Percentiles rank a stretch among this genome's conserved stretches.
phyloP scores from a whole-genome alignment of 1,140 invertebrate genomes.

The Solenopsis fugax region DNA sequence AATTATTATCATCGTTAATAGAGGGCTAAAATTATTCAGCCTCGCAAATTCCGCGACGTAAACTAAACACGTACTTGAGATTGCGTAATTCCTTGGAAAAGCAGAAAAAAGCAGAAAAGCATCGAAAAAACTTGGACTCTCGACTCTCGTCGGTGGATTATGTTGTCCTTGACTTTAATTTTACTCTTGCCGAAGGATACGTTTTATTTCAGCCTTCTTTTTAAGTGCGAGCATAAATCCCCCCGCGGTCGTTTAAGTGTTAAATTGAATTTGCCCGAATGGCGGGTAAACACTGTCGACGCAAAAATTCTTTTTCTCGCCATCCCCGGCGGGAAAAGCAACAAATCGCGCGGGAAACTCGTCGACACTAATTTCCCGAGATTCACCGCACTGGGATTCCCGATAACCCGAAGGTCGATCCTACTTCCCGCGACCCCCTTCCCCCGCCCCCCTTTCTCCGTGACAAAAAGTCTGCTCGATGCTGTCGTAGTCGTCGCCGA shows the following conservation, averaged over 20 bases:
- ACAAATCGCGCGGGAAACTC: slow-evolving; percentile 53
- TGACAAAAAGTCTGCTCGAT: slow-evolving; percentile 56
- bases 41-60: not conserved
- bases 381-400: slow-evolving; percentile 64
- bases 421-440: slow-evolving; percentile 41
- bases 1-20: slow-evolving; percentile 19
- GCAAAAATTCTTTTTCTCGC: slow-evolving; percentile 13
- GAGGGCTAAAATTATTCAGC: not conserved
- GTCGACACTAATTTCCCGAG: slow-evolving; percentile 72
- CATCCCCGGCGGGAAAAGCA: slow-evolving; percentile 29
- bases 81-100: not conserved
- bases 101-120: not conserved
- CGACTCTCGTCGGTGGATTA: not conserved
- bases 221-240: not conserved
- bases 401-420: slow-evolving; percentile 60
- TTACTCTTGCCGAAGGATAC: not conserved
- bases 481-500: slow-evolving; percentile 30
- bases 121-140: not conserved
- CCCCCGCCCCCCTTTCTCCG: not conserved
- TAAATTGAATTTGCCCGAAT: slow-evolving; percentile 50
- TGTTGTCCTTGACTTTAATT: not conserved
- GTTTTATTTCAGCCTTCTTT: not conserved
- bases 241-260: not conserved
- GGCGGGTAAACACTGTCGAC: slow-evolving; percentile 31
- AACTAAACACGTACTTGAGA: not conserved